These are phyloP conservation scores for Oscarella lobularis DNA, from an alignment of 37 sponge, comb jelly and placozoan genomes.

Conservation along the genomic window DNA sequence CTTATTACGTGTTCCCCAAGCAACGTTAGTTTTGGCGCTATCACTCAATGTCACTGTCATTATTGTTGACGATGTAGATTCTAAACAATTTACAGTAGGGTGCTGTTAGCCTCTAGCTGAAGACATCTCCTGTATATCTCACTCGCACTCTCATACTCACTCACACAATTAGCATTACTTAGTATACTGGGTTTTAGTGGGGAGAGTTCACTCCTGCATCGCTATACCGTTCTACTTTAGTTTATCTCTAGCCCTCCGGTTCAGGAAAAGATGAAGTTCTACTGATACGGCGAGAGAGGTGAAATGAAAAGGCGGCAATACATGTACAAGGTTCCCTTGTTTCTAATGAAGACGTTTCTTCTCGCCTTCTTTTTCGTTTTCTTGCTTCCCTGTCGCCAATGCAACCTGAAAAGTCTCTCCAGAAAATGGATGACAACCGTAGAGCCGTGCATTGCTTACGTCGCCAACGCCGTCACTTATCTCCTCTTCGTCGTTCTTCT, in stretches of 20 bases:
- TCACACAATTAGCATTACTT: too few relatives aligned
- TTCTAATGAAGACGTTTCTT: not conserved
- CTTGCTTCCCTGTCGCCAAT: not conserved
- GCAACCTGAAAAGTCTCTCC: not conserved
- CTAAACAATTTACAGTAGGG: too few relatives aligned
- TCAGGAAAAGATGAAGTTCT: not conserved
- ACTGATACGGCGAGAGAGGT: not conserved
- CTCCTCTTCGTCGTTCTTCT: not conserved
- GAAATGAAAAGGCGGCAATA: not conserved
- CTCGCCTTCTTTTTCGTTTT: not conserved
- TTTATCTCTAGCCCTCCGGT: not conserved
- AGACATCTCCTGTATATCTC: too few relatives aligned
- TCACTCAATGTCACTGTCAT: too few relatives aligned
- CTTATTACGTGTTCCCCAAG: too few relatives aligned
- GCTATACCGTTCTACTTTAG: too few relatives aligned
- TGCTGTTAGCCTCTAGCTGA: too few relatives aligned
- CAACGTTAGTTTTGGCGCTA: too few relatives aligned
- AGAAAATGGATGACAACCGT: not conserved
- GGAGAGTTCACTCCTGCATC: too few relatives aligned
- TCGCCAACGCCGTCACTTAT: not conserved
- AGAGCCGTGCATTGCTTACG: not conserved
- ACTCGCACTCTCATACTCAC: too few relatives aligned
- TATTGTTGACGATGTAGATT: too few relatives aligned
- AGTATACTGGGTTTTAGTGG: too few relatives aligned
- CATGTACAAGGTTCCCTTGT: not conserved